phyloP scores from a whole-genome alignment of 2,888 invertebrate species.

The Macrosiphum euphorbiae region DNA sequence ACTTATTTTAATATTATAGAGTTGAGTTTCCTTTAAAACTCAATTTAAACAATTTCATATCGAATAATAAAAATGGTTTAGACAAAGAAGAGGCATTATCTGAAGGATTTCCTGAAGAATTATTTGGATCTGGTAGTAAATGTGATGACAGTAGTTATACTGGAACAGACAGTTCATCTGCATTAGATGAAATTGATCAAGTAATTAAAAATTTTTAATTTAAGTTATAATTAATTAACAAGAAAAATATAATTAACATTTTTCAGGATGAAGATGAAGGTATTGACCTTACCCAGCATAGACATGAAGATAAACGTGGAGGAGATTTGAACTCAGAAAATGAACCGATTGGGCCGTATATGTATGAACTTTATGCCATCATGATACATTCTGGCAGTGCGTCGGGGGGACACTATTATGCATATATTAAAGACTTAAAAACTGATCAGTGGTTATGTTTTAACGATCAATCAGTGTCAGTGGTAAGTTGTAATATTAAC shows the following conservation, averaged over 20 bases:
- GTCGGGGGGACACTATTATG: conserved; percentile 91
- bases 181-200: conserved; percentile 73
- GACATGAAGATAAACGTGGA: conserved; percentile 73
- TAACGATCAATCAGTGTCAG: conserved; percentile 86
- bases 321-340: conserved; percentile 67
- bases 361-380: conserved; percentile 89
- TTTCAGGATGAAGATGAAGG: conserved; percentile 70
- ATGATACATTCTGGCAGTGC: conserved; percentile 95
- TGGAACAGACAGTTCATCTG: conserved; percentile 81
- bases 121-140: conserved; percentile 72
- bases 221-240: neutral
- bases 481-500: conserved; percentile 72
- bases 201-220: conserved; percentile 30
- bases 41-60: conserved; percentile 82
- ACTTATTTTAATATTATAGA: conserved; percentile 72
- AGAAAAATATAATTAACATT: neutral
- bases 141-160: conserved; percentile 79
- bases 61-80: conserved; percentile 68
- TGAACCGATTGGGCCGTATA: conserved; percentile 76
- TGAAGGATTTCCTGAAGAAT: conserved; percentile 71
- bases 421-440: conserved; percentile 86
- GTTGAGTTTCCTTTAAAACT: conserved; percentile 85
- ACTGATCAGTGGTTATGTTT: conserved; percentile 87
- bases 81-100: conserved; percentile 66
- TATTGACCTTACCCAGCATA: conserved; percentile 75